phyloP scores from a whole-genome alignment of 2,113 vertebrate species.

The Chaetodon auriga region DNA sequence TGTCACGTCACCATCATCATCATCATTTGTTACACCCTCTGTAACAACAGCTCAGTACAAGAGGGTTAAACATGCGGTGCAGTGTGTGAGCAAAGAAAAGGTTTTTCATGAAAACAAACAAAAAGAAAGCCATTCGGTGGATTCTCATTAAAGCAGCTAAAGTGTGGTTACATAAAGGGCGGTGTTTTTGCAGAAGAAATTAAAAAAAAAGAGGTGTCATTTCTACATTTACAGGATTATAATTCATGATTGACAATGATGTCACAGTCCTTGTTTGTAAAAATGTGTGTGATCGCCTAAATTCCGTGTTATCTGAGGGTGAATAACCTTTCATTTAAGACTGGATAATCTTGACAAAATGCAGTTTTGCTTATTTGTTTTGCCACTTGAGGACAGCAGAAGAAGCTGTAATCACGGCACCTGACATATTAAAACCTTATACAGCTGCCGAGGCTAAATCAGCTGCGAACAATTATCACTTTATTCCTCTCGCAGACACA shows the following conservation, averaged over 20 bases:
- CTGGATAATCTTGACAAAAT: not conserved
- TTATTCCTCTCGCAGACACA: not conserved
- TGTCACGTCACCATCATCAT: not conserved
- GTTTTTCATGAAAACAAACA: not conserved
- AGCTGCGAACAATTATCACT: not conserved
- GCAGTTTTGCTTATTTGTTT: not conserved
- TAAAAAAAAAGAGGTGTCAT: not conserved
- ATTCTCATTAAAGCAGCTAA: not conserved
- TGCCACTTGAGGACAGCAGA: not conserved
- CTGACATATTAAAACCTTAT: not conserved
- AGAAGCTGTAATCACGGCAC: not conserved
- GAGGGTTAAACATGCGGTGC: not conserved
- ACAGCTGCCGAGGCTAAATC: not conserved
- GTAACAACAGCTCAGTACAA: no score
- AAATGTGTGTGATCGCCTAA: not conserved
- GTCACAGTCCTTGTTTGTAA: no score
- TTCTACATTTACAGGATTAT: not conserved
- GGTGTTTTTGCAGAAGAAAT: not conserved
- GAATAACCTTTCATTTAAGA: not conserved
- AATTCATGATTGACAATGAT: not conserved
- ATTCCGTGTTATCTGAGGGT: not conserved
- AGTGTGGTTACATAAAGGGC: conserved; percentile 3
- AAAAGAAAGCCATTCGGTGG: not conserved
- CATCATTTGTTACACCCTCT: not conserved
- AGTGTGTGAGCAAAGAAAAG: not conserved